These are phyloP conservation scores for Trachelus stipa DNA, from an alignment of 2,888 invertebrate genomes.

Conservation along the genomic window DNA sequence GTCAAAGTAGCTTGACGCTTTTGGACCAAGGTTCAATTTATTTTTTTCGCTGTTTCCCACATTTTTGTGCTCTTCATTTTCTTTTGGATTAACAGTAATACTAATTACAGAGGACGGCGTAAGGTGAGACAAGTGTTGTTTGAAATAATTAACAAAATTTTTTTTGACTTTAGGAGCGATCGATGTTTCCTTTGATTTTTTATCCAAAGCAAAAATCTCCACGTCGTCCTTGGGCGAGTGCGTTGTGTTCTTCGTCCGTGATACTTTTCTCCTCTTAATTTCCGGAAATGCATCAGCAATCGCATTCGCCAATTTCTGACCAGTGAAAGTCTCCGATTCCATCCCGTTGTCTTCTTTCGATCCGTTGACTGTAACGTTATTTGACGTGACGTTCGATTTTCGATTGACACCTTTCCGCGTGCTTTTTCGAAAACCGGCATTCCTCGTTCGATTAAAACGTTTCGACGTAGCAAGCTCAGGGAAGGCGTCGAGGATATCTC, in stretches of 20 bases:
- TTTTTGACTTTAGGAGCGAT: not conserved
- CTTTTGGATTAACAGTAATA: not conserved
- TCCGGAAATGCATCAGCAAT: constrained; percentile 27
- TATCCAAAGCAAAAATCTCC: not conserved
- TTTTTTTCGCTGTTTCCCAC: not conserved
- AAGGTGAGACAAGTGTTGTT: not conserved
- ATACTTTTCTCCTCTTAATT: not conserved
- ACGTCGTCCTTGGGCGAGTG: not conserved
- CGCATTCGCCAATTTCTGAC: constrained; percentile 16
- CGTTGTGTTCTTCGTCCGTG: not conserved
- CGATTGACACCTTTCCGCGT: not conserved
- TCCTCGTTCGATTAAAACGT: not conserved
- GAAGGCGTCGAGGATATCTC: not conserved
- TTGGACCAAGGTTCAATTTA: not conserved
- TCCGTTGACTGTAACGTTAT: not conserved
- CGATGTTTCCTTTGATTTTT: not conserved
- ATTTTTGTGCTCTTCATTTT: not conserved
- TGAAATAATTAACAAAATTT: not conserved
- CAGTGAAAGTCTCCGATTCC: not conserved
- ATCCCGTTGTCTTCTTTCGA: not conserved
- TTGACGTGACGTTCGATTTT: not conserved
- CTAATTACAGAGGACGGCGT: not conserved
- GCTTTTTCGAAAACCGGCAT: not conserved
- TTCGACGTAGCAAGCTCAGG: not conserved
- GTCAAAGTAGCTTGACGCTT: not conserved